Percentiles rank a stretch among this genome's conserved stretches.
phyloP scores from a whole-genome alignment of 2,888 invertebrate genomes.

The Ophion ellenae region DNA sequence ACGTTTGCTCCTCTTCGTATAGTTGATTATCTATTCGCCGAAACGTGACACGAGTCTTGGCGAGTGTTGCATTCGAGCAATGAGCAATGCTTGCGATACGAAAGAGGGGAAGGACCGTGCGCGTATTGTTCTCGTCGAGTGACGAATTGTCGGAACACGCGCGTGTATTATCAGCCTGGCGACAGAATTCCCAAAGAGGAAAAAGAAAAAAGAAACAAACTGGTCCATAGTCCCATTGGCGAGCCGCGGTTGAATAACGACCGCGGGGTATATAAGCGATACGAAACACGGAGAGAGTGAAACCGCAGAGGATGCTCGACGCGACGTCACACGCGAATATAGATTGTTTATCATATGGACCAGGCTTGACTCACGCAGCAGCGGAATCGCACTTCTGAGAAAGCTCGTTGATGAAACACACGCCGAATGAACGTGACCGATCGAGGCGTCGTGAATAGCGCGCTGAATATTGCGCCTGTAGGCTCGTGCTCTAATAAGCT shows the following conservation, averaged over 20 bases:
- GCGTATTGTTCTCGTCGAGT: constrained; percentile 14
- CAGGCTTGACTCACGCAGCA: constrained; percentile 58
- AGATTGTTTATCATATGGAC: constrained; percentile 63
- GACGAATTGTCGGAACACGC: constrained; percentile 50
- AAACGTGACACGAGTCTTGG: not conserved
- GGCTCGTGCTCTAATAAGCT: not conserved
- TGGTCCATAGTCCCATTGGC: not conserved
- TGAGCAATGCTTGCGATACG: not conserved
- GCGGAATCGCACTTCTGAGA: constrained; percentile 47
- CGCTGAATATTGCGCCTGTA: not conserved
- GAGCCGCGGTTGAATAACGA: not conserved
- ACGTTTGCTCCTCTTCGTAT: not conserved
- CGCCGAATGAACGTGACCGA: constrained; percentile 25
- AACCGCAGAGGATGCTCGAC: constrained; percentile 33
- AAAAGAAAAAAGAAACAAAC: not conserved
- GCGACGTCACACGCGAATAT: constrained; percentile 57
- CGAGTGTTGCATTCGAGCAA: constrained; percentile 1
- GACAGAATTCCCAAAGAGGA: constrained; percentile 24
- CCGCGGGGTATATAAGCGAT: not conserved
- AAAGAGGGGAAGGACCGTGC: not conserved
- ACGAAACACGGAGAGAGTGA: constrained; percentile 27
- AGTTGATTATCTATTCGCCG: not conserved
- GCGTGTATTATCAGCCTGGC: constrained; percentile 20
- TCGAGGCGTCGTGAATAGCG: constrained; percentile 1
- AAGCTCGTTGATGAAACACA: constrained; percentile 43